A percentile compares a stretch with the other conserved stretches of the same genome.
phyloP scores from a whole-genome alignment of 1,140 invertebrate genomes.

The Gryon sp. region DNA sequence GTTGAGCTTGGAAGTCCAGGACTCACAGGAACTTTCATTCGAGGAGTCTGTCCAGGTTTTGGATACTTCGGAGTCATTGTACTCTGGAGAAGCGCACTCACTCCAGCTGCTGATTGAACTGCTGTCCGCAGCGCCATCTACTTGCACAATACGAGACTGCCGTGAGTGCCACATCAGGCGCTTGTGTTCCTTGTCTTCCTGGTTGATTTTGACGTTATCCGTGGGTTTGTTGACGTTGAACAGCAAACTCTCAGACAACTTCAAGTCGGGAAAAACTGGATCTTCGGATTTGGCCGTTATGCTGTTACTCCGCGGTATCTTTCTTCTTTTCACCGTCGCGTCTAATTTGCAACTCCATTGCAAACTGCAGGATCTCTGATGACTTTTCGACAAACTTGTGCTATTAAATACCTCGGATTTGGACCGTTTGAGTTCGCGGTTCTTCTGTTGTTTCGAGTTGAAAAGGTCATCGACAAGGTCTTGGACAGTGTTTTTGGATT shows the following conservation, averaged over 20 bases:
- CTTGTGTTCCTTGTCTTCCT: conserved; percentile 78
- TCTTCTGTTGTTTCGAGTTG: conserved; percentile 76
- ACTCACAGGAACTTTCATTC: conserved; percentile 67
- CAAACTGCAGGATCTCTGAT: conserved; percentile 84
- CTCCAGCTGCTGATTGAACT: conserved; percentile 78
- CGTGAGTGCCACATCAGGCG: conserved; percentile 74
- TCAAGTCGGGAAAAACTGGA: conserved; percentile 74
- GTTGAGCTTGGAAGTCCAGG: too few species aligned
- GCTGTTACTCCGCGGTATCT: conserved; percentile 78
- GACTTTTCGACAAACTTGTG: conserved; percentile 77
- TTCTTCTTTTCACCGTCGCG: conserved; percentile 84
- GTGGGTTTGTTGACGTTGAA: conserved; percentile 76
- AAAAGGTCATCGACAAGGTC: conserved; percentile 84
- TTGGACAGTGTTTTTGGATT: conserved; percentile 79
- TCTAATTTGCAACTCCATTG: conserved; percentile 85
- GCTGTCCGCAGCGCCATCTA: conserved; percentile 84
- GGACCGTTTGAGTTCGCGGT: conserved; percentile 82
- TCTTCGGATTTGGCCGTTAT: conserved; percentile 63
- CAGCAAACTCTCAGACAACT: conserved; percentile 78
- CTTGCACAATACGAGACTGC: conserved; percentile 79
- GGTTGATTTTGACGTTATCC: conserved; percentile 63
- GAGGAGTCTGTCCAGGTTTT: conserved; percentile 70
- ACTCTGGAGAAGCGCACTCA: conserved; percentile 75
- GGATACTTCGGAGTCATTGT: conserved; percentile 66
- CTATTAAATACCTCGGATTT: conserved; percentile 83